These are phyloP conservation scores for Typhlichthys eigenmanni DNA, from an alignment of 2,797 vertebrate species.

Conservation along the genomic window DNA sequence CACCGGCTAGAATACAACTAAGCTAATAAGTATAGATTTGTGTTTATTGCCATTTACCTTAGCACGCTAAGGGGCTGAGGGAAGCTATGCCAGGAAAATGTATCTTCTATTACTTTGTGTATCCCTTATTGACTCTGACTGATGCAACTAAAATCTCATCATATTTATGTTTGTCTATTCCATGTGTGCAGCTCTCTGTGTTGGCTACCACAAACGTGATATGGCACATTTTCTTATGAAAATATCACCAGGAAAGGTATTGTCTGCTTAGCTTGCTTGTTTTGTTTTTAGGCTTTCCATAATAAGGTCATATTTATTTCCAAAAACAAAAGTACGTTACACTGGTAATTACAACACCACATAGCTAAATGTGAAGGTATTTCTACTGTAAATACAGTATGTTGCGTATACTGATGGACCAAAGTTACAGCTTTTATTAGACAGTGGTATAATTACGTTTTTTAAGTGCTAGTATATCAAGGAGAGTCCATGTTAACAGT, in stretches of 20 bases:
- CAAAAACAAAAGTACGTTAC: too few species aligned
- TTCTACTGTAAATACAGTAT: background rate
- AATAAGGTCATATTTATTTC: background rate
- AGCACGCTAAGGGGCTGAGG: background rate
- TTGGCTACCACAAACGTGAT: slow-evolving; percentile 9
- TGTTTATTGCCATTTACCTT: slow-evolving; percentile 9
- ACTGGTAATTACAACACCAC: slow-evolving; percentile 20
- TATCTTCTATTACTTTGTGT: slow-evolving; percentile 10
- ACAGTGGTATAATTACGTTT: slow-evolving; percentile 62
- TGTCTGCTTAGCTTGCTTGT: slow-evolving; percentile 14
- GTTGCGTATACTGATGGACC: slow-evolving; percentile 21
- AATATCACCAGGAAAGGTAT: slow-evolving; percentile 43
- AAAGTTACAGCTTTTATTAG: slow-evolving; percentile 48
- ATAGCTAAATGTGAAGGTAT: slow-evolving; percentile 9
- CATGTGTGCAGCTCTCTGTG: slow-evolving; percentile 5
- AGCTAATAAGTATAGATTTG: background rate
- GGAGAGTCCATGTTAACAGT: slow-evolving; percentile 50
- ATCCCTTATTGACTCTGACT: slow-evolving; percentile 13
- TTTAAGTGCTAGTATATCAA: slow-evolving; percentile 69
- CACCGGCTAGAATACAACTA: background rate
- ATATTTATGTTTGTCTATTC: slow-evolving; percentile 11
- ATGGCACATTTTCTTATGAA: slow-evolving; percentile 21
- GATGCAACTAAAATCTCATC: slow-evolving; percentile 34
- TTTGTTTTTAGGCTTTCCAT: slow-evolving; percentile 21
- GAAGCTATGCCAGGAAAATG: slow-evolving; percentile 5